A percentile compares a stretch with the other conserved stretches of the same genome.
phyloP scores from a whole-genome alignment of 1,140 invertebrate genomes.

The Streblospio benedicti region DNA sequence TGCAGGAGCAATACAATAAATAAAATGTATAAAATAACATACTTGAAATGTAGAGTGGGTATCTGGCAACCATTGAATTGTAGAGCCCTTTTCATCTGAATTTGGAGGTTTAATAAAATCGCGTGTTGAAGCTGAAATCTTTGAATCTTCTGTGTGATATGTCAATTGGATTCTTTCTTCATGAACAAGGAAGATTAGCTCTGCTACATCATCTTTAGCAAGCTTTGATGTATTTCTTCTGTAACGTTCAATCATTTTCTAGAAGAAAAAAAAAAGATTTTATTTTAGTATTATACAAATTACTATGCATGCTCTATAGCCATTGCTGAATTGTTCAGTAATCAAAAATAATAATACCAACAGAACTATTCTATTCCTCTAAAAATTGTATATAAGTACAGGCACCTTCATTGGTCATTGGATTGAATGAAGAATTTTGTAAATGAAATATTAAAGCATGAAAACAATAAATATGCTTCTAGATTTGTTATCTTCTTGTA shows the following conservation, averaged over 20 bases:
- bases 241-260: constrained; percentile 47
- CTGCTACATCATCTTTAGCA: constrained; percentile 42
- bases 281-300: neutral
- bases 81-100: constrained; percentile 43
- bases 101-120: constrained; percentile 46
- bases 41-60: constrained; percentile 46
- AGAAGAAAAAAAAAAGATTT: constrained; percentile 13
- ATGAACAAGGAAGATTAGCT: constrained; percentile 39
- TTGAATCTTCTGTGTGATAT: constrained; percentile 43
- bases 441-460: no score
- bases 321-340: neutral
- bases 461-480: no score
- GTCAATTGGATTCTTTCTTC: constrained; percentile 44
- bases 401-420: no score
- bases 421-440: no score
- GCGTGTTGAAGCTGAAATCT: constrained; percentile 42
- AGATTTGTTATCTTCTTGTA: no score
- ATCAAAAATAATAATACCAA: neutral
- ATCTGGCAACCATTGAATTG: constrained; percentile 36
- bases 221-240: constrained; percentile 32
- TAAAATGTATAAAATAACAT: no score
- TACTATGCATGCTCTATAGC: neutral
- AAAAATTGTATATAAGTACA: no score
- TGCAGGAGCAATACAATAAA: no score
- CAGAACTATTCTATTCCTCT: no score